Conservation (phyloP, 2,113 vertebrate species). For the Rhea americana region DNA sequence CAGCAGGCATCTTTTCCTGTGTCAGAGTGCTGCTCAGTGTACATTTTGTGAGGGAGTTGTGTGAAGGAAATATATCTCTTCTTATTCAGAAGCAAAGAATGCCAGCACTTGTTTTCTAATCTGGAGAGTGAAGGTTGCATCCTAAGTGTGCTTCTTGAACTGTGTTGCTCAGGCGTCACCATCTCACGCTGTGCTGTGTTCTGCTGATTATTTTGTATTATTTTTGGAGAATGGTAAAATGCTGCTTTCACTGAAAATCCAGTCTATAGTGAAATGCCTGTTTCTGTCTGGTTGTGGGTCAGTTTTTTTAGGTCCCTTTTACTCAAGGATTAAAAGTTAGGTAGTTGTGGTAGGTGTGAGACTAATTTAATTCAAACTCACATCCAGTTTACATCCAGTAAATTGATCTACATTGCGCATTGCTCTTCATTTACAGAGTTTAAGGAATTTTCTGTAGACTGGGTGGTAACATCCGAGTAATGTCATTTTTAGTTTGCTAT, state of each 20-base stretch:
- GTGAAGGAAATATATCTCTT: background rate
- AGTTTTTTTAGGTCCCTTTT: background rate
- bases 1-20: background rate
- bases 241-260: background rate
- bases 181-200: background rate
- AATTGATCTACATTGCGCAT: background rate
- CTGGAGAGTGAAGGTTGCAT: background rate
- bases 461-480: background rate
- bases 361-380: background rate
- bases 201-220: background rate
- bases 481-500: background rate
- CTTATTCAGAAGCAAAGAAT: background rate
- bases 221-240: background rate
- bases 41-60: background rate
- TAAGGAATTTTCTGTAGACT: background rate
- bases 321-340: background rate
- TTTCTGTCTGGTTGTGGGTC: background rate
- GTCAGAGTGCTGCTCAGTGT: background rate
- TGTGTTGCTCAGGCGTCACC: background rate
- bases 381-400: too few species aligned
- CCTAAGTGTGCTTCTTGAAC: background rate
- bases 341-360: background rate
- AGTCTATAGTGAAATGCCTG: background rate
- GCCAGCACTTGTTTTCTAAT: background rate
- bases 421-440: background rate